These are phyloP conservation scores for Patiria miniata DNA, from an alignment of 35 echinoderm and acorn worm species.

Conservation along the genomic window DNA sequence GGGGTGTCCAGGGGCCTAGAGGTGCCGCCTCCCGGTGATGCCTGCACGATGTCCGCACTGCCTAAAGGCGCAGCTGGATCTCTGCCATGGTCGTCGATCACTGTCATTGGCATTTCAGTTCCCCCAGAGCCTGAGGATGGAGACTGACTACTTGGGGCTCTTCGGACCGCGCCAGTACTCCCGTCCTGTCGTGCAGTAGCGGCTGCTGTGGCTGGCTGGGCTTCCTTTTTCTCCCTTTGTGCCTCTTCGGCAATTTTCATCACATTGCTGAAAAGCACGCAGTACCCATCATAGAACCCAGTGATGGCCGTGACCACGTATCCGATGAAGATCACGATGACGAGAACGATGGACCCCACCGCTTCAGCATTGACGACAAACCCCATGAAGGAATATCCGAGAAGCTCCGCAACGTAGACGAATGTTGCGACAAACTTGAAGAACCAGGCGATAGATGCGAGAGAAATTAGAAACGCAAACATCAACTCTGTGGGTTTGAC, in stretches of 20 bases:
- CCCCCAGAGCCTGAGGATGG: no score
- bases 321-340: constrained; percentile 57
- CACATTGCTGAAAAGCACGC: constrained; percentile 40
- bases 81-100: background rate
- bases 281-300: constrained; percentile 78
- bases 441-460: constrained; percentile 54
- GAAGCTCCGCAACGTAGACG: constrained; percentile 72
- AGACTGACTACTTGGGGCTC: no score
- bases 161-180: background rate
- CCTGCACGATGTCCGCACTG: background rate
- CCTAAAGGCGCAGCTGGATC: background rate
- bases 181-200: background rate
- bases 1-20: background rate
- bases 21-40: background rate
- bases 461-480: constrained; percentile 32
- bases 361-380: constrained; percentile 72
- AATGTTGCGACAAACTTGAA: constrained; percentile 85
- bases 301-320: constrained; percentile 62
- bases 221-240: constrained; percentile 15
- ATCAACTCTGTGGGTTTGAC: constrained; percentile 41
- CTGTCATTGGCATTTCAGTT: no score
- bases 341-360: constrained; percentile 59
- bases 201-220: background rate
- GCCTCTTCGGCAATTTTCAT: constrained; percentile 61
- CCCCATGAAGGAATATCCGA: constrained; percentile 81